A percentile compares a stretch with the other conserved stretches of the same genome.
Evolutionary conservation across 2,113 vertebrate genomes (phyloP).

Genomic region (Dolichallabes microphthalmus): DNA sequence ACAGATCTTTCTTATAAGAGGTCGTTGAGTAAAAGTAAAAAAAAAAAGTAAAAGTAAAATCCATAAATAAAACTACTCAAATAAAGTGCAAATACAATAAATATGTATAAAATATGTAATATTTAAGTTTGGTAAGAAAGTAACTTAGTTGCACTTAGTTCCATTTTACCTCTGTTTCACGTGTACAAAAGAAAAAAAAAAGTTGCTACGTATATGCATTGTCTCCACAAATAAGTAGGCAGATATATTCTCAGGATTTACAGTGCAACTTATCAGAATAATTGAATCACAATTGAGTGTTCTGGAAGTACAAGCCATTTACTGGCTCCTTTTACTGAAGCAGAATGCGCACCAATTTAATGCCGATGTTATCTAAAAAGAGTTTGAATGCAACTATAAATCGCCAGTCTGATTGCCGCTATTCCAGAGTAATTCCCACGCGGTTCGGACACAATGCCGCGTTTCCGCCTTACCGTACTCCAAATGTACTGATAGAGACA

Average conservation of each 20-base stretch:
- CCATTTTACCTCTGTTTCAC: too few relatives aligned
- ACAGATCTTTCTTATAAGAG: too few relatives aligned
- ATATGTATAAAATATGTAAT: too few relatives aligned
- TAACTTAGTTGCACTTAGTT: too few relatives aligned
- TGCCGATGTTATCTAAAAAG: slow-evolving; percentile 15
- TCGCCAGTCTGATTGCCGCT: slow-evolving; percentile 1
- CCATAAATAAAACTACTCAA: too few relatives aligned
- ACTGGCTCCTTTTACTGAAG: slow-evolving; percentile 18
- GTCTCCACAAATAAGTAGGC: neutral
- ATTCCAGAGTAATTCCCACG: slow-evolving; percentile 29
- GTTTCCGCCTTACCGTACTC: slow-evolving; percentile 34
- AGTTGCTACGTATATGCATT: neutral
- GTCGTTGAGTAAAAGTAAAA: too few relatives aligned
- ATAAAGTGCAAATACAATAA: too few relatives aligned
- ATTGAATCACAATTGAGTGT: slow-evolving; percentile 11
- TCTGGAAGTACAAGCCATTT: neutral
- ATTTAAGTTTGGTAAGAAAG: too few relatives aligned
- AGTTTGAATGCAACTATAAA: neutral
- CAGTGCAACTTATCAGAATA: neutral
- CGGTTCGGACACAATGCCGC: slow-evolving; percentile 26
- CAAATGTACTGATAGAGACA: slow-evolving; percentile 54
- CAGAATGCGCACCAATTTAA: slow-evolving; percentile 17
- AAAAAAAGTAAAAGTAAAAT: too few relatives aligned
- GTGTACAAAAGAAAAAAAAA: neutral
- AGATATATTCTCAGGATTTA: neutral